phyloP scores from a whole-genome alignment of 2,888 invertebrate genomes.

The Catocala fraxini region DNA sequence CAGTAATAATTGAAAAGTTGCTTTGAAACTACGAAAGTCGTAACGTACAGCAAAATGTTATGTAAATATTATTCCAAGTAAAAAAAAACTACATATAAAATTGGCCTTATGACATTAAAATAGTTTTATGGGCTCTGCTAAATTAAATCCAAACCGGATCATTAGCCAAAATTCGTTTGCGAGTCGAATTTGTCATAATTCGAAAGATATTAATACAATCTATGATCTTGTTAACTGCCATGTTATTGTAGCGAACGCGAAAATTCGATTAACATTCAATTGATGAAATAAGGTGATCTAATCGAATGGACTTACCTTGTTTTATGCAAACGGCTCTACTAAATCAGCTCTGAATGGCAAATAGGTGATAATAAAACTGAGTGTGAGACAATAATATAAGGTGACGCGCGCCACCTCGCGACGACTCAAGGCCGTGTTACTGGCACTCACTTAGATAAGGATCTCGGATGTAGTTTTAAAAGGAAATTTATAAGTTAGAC shows the following conservation, averaged over 20 bases:
- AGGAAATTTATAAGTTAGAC: constrained; percentile 77
- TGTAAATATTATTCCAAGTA: constrained; percentile 37
- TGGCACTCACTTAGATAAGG: constrained; percentile 67
- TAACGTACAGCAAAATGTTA: constrained; percentile 38
- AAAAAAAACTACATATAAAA: constrained; percentile 42
- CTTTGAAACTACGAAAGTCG: constrained; percentile 43
- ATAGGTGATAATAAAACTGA: constrained; percentile 70
- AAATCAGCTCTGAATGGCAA: constrained; percentile 75
- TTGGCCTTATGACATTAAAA: constrained; percentile 21
- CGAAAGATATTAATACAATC: constrained; percentile 66
- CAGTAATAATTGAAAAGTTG: constrained; percentile 51
- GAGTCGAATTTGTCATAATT: constrained; percentile 59
- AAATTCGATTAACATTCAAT: constrained; percentile 74
- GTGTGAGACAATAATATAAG: constrained; percentile 68
- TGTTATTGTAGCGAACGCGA: constrained; percentile 61
- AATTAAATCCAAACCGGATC: constrained; percentile 53
- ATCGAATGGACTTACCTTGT: constrained; percentile 69
- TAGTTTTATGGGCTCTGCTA: constrained; percentile 24
- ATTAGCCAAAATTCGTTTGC: constrained; percentile 55
- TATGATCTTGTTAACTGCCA: constrained; percentile 69
- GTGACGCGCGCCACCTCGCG: constrained; percentile 55
- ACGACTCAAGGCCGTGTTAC: constrained; percentile 62
- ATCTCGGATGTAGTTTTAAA: constrained; percentile 77
- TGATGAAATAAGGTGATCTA: constrained; percentile 72
- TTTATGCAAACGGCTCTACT: constrained; percentile 74